Evolutionary conservation across 1,140 invertebrate species (phyloP).

Genomic region (Ceratina australensis): DNA sequence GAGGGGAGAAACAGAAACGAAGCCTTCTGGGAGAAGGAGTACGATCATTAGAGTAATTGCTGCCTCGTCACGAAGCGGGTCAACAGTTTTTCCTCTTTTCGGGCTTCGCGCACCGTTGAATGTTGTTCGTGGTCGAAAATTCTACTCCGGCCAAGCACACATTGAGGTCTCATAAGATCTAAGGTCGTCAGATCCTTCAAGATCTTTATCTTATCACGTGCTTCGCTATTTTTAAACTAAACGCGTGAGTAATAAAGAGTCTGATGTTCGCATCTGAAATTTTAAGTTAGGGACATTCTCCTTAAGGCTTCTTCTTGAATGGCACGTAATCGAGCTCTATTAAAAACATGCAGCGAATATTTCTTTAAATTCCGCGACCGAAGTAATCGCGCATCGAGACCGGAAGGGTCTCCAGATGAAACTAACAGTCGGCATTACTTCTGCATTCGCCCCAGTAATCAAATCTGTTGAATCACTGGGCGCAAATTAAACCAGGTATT

Average conservation of each 20-base stretch:
- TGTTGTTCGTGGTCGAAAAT: background rate
- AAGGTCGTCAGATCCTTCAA: no score
- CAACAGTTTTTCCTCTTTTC: slow-evolving; percentile 45
- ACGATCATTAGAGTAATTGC: slow-evolving; percentile 58
- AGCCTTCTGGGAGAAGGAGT: background rate
- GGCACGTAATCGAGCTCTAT: background rate
- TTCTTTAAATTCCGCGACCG: background rate
- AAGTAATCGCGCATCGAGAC: background rate
- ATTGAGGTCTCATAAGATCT: no score
- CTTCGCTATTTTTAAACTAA: no score
- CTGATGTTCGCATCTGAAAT: background rate
- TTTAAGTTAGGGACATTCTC: background rate
- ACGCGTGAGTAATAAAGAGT: no score
- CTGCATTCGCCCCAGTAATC: slow-evolving; percentile 71
- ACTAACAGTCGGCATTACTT: slow-evolving; percentile 69
- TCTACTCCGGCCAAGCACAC: background rate
- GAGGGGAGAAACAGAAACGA: background rate
- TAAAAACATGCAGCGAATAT: background rate
- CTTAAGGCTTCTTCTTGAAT: background rate
- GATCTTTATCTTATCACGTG: no score
- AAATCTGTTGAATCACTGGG: slow-evolving; percentile 70
- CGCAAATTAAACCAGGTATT: slow-evolving; percentile 67
- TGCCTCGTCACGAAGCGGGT: slow-evolving; percentile 48
- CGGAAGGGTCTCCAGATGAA: slow-evolving; percentile 34
- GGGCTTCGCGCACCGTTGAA: background rate